Conservation (phyloP, 2,797 vertebrate genomes). For the Neosilurus hyrtlii region DNA sequence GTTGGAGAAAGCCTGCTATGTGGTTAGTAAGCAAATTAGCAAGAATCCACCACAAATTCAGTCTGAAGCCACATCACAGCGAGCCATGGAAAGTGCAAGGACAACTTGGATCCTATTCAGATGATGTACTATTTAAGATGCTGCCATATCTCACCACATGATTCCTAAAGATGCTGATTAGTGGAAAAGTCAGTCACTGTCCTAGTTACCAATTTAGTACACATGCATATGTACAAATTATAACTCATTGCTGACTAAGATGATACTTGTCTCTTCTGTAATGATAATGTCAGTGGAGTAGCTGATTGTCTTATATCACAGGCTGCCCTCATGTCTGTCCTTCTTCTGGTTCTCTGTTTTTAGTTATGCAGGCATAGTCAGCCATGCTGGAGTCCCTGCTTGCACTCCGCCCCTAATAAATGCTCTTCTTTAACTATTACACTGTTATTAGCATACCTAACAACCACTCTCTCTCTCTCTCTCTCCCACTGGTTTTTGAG, state of each 20-base stretch:
- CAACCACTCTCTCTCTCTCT: too few species aligned
- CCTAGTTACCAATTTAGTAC: conserved; percentile 2
- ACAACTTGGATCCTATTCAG: background rate
- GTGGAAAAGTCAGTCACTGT: background rate
- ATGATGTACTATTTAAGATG: background rate
- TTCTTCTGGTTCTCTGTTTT: too few species aligned
- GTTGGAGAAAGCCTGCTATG: too few species aligned
- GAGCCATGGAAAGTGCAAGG: background rate
- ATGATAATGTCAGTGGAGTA: background rate
- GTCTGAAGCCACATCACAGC: background rate
- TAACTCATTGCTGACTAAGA: background rate
- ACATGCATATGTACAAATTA: background rate
- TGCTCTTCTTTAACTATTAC: too few species aligned
- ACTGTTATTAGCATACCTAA: too few species aligned
- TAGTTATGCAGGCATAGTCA: too few species aligned
- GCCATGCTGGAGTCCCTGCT: too few species aligned
- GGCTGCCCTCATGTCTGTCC: too few species aligned
- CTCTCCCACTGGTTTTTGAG: too few species aligned
- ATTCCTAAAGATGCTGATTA: background rate
- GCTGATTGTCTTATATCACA: too few species aligned
- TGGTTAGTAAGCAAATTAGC: background rate
- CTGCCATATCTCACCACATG: background rate
- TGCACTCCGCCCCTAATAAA: too few species aligned
- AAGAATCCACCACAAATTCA: background rate
- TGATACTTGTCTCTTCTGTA: background rate